Percentiles rank a stretch among this genome's conserved stretches.
Evolutionary conservation across 2,888 invertebrate genomes (phyloP).

Genomic region (Ditylenchus weischeri): DNA sequence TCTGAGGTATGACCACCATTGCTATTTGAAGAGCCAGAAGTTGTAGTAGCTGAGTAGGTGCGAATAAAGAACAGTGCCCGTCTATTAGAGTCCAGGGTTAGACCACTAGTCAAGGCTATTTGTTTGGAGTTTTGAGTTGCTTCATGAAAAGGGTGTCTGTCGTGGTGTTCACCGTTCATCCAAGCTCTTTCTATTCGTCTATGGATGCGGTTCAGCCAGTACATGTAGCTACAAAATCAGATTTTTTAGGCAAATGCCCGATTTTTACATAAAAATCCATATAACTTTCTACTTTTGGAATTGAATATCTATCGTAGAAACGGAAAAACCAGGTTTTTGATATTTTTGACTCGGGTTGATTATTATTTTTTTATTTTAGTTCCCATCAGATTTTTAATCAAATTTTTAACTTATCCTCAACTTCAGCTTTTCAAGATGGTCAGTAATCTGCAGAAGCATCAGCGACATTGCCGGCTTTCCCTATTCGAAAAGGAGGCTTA

Average conservation of each 20-base stretch:
- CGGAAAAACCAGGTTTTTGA: too few species aligned
- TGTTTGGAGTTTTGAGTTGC: constrained; percentile 15
- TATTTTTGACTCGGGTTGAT: too few species aligned
- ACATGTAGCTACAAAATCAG: constrained; percentile 34
- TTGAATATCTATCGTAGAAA: too few species aligned
- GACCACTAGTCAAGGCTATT: constrained; percentile 24
- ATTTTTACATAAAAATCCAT: neutral
- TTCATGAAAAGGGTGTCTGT: constrained; percentile 37
- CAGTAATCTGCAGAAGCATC: too few species aligned
- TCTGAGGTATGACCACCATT: constrained; percentile 20
- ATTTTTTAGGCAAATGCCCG: neutral
- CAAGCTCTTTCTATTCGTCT: constrained; percentile 41
- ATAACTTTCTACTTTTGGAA: too few species aligned
- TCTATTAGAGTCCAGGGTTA: constrained; percentile 29
- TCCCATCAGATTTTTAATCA: too few species aligned
- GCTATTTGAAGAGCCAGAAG: neutral
- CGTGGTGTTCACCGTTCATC: constrained; percentile 40
- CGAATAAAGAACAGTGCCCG: constrained; percentile 29
- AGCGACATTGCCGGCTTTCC: too few species aligned
- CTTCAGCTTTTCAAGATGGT: too few species aligned
- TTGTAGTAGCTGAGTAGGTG: neutral
- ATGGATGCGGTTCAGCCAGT: constrained; percentile 38
- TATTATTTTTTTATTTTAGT: too few species aligned
- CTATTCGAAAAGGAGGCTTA: too few species aligned
- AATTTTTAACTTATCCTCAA: too few species aligned